A percentile compares a stretch with the other conserved stretches of the same genome.
phyloP scores from a whole-genome alignment of 2,113 vertebrate genomes.

The Brachypteracias leptosomus region DNA sequence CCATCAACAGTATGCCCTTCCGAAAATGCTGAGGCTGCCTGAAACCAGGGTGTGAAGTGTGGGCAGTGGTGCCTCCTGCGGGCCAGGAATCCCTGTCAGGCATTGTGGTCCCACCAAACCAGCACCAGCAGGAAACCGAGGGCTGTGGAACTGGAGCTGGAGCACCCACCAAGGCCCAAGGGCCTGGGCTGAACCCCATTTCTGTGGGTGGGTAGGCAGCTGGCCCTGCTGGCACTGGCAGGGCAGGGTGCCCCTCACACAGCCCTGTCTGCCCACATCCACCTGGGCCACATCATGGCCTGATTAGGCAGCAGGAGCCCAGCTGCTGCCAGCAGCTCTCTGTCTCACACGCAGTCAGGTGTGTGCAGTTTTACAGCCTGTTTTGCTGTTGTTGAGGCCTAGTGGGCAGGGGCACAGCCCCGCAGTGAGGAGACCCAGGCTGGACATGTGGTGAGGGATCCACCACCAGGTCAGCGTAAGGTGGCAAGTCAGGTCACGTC shows the following conservation, averaged over 20 bases:
- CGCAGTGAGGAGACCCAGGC: rapidly evolving
- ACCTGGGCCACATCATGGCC: neutral
- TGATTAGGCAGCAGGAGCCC: neutral
- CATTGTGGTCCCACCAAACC: rapidly evolving
- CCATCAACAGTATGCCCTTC: neutral
- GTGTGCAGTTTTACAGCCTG: neutral
- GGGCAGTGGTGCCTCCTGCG: neutral
- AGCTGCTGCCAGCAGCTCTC: too few species aligned
- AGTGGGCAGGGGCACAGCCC: neutral
- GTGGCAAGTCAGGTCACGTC: rapidly evolving
- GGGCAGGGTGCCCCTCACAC: neutral
- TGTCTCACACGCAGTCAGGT: too few species aligned
- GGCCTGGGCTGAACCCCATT: too few species aligned
- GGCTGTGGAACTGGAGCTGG: neutral
- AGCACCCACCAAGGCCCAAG: rapidly evolving
- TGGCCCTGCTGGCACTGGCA: rapidly evolving
- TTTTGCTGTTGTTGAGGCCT: neutral
- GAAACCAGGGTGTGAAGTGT: rapidly evolving
- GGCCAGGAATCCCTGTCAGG: neutral
- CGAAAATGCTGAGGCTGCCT: neutral
- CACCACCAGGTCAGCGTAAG: rapidly evolving
- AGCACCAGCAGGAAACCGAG: rapidly evolving
- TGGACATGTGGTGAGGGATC: rapidly evolving
- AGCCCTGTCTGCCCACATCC: neutral
- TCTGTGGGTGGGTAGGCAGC: rapidly evolving